A percentile compares a stretch with the other conserved stretches of the same genome.
Conservation (phyloP, 2,113 vertebrate species). For the Corythornis vintsioides region DNA sequence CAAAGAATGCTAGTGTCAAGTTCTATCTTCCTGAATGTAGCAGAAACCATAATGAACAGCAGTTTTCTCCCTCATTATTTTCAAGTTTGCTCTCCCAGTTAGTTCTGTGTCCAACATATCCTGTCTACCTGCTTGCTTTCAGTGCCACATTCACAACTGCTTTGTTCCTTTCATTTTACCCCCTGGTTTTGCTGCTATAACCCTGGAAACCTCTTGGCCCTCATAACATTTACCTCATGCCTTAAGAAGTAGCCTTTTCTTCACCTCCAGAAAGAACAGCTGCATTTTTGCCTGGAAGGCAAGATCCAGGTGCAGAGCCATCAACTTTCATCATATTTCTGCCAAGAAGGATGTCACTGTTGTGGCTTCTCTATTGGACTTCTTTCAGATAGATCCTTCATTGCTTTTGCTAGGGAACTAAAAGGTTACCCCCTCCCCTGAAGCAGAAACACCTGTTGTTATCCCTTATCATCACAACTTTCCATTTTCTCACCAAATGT, state of each 20-base stretch:
- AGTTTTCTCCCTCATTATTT: conserved; percentile 41
- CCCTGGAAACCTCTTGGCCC: neutral
- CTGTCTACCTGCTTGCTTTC: neutral
- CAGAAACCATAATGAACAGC: neutral
- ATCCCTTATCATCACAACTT: neutral
- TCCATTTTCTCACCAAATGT: neutral
- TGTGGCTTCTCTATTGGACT: neutral
- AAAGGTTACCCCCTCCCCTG: neutral
- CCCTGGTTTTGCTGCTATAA: neutral
- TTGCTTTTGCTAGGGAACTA: neutral
- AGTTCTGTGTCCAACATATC: neutral
- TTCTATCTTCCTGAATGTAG: neutral
- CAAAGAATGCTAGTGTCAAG: conserved; percentile 6
- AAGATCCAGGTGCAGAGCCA: neutral
- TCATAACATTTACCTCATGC: neutral
- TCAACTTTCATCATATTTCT: neutral
- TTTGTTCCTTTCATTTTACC: neutral
- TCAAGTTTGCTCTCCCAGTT: neutral
- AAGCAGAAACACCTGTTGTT: neutral
- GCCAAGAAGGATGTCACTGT: neutral
- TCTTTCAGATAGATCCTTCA: neutral
- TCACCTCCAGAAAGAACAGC: neutral
- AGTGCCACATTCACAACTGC: neutral
- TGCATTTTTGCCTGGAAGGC: neutral
- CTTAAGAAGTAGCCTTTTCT: neutral